Evolutionary conservation across 2,888 invertebrate species (phyloP), one percentile per base, ranked within the genome.

Genomic region (Cacoxenus indagator): DNA sequence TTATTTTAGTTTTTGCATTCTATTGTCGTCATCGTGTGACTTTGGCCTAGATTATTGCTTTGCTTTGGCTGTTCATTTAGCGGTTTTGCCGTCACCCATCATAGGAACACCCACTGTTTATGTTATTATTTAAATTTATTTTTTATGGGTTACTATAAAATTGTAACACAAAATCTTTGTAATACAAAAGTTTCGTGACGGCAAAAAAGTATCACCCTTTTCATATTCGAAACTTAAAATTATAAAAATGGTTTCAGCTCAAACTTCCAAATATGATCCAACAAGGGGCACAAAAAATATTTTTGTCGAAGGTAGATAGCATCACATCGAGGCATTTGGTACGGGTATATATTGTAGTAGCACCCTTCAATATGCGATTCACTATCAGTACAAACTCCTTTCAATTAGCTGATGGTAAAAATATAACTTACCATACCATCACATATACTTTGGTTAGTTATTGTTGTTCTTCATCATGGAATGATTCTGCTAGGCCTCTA

Each of bases 41-140:
- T 78, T 73, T 76, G 83, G 83, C 82, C 81, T 78, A 82, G 78
- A 74, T 74, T 74, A 8, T 37, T 68, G 24, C 67, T 70, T 64
- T 66, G 57, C 57, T 19, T 64, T 55, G 51, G 22, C 19, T 51
- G 11, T 27, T 55, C 24, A 11, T 27, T 54, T 55, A 14, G 11
- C 24, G 24, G 9, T 11, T 11, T 37, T 62, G 45, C 45, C 61
- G 61, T 62, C 61, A 62, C 43, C 61, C 37, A 61, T 29, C 8
- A 37, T 37, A 37, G 8, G 14, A 37, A 11, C 6, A n/a, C 3
- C 19, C 11, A 48, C 48, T n/a, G 48, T 48, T 17, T 48, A 37
- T 6, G 6, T 37, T 37, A 8, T 11, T 37, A 11, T 8, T 37
- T 37, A 37, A 6, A 8, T 6, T 11, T 37, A 8, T 37, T 37